These are phyloP conservation scores for Malurus melanocephalus DNA, from an alignment of 2,113 vertebrate genomes.

Conservation along the genomic window DNA sequence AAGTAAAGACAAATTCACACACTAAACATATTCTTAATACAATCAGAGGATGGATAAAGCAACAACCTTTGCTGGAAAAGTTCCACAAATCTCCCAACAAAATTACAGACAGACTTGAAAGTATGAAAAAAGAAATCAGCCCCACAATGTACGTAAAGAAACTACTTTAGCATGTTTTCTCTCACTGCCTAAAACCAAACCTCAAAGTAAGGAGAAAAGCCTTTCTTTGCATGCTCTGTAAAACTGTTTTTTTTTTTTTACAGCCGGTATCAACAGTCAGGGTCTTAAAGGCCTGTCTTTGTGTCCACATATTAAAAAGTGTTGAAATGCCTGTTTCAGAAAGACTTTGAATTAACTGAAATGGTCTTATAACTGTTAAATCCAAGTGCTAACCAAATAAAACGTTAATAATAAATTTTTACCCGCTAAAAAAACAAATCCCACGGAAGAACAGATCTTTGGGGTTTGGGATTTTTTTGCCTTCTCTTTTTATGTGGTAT, in stretches of 20 bases:
- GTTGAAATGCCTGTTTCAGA: background rate
- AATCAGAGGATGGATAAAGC: background rate
- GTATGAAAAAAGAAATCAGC: background rate
- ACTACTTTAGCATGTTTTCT: background rate
- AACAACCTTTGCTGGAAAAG: background rate
- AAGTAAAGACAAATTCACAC: background rate
- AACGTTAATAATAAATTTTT: background rate
- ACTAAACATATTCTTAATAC: background rate
- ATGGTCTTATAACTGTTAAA: background rate
- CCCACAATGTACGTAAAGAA: background rate
- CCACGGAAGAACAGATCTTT: background rate
- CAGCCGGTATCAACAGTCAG: background rate
- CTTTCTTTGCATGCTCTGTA: background rate
- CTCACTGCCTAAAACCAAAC: background rate
- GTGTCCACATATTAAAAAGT: background rate
- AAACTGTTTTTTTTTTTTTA: background rate
- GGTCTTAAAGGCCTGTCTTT: background rate
- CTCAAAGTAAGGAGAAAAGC: background rate
- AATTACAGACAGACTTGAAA: background rate
- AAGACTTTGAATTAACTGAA: background rate
- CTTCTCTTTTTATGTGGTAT: background rate
- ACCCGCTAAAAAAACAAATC: background rate
- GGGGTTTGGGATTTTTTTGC: background rate
- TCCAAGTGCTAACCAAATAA: background rate
- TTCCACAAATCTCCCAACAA: background rate